Percentiles rank a stretch among this genome's conserved stretches.
Conservation (phyloP, 2,113 vertebrate species). For the Oplegnathus fasciatus region DNA sequence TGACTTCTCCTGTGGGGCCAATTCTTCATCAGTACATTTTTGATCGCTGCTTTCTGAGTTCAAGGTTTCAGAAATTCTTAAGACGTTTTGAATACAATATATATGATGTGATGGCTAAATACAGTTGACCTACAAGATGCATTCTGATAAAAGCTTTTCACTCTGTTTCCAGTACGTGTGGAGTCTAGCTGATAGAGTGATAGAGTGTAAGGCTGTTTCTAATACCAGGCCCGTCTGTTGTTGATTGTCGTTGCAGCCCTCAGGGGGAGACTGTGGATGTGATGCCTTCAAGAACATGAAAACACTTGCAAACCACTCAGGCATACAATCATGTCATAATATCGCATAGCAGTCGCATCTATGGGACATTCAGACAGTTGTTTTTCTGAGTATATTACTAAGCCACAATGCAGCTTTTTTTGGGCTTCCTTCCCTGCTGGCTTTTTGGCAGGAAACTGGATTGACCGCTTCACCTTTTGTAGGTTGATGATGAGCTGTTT, state of each 20-base stretch:
- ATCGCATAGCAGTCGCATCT: neutral
- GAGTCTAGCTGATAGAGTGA: neutral
- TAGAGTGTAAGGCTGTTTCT: neutral
- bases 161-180: neutral
- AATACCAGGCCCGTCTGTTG: neutral
- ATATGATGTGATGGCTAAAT: neutral
- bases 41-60: neutral
- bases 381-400: constrained; percentile 11
- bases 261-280: neutral
- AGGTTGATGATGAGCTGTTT: constrained; percentile 24
- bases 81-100: neutral
- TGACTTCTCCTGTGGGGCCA: constrained; percentile 22
- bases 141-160: neutral
- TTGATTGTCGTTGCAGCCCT: constrained; percentile 16
- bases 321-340: constrained; percentile 14
- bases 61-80: neutral
- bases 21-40: constrained; percentile 18
- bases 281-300: constrained; percentile 31
- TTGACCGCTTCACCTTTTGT: constrained; percentile 35
- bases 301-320: constrained; percentile 24
- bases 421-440: neutral
- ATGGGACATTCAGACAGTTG: constrained; percentile 9
- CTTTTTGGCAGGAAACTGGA: constrained; percentile 39
- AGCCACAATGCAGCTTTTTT: constrained; percentile 17
- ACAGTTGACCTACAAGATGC: neutral